Conservation (phyloP, 2,113 vertebrate genomes). For the Bagarius yarrelli region DNA sequence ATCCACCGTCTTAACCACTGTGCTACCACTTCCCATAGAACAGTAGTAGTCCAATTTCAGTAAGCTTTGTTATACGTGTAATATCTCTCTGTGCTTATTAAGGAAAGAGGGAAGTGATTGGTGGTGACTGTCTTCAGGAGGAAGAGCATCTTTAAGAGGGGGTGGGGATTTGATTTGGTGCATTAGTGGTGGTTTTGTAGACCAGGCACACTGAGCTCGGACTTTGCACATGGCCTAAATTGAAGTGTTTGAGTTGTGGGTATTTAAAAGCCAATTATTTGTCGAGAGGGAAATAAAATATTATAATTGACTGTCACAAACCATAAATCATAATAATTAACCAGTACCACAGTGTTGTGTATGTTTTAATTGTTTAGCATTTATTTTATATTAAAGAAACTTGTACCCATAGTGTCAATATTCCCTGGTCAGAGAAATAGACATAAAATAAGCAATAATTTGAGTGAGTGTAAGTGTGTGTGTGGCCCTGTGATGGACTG, state of each 20-base stretch:
- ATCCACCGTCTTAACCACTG: too few species aligned
- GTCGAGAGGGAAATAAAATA: neutral
- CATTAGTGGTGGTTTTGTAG: conserved; percentile 7
- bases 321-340: too few species aligned
- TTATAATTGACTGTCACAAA: too few species aligned
- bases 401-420: too few species aligned
- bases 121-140: neutral
- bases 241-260: neutral
- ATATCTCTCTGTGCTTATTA: conserved; percentile 17
- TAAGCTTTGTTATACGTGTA: conserved; percentile 14
- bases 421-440: too few species aligned
- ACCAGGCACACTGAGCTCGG: conserved; percentile 25
- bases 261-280: neutral
- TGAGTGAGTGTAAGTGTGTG: too few species aligned
- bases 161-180: conserved; percentile 3
- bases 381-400: too few species aligned
- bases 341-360: too few species aligned
- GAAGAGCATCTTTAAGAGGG: conserved; percentile 4
- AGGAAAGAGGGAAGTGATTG: neutral
- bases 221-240: neutral
- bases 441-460: too few species aligned
- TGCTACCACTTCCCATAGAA: too few species aligned
- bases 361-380: too few species aligned
- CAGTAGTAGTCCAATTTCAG: neutral
- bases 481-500: too few species aligned